Base-by-base conservation (phyloP, 2,113 vertebrate genomes). In the Hypocryptadius cinnamomeus region DNA sequence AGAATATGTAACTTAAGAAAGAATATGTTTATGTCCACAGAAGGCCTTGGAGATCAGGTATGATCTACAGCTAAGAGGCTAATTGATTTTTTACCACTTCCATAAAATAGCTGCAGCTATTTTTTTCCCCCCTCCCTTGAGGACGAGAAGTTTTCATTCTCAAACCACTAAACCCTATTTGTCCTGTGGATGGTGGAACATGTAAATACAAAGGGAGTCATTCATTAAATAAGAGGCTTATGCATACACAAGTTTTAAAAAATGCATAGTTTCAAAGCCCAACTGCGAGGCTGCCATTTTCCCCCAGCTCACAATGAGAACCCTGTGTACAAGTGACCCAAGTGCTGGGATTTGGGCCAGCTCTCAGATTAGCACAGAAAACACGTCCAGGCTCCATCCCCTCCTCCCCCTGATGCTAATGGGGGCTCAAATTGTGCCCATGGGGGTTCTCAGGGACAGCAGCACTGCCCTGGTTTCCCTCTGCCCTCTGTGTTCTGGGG, bases 211-310 rank as follows among this genome's bases (percentile, higher is more conserved):
- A 98, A 98, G 97, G 88, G 97, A 98, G 96, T 97, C 97, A 98
- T 97, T 98, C 98, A 98, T 97, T 96, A 97, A 98, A 97, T 97
- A 98, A 98, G 97, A 98, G 96, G 97, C 97, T 98, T 98, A 98
- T 98, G 97, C 97, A 97, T 97, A 97, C 97, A 98, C 97, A 96
- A 95, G 95, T 98, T 98, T 97, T 97, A 96, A 95, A 95, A 94
- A 97, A 97, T 97, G 97, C 97, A 96, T 94, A 97, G 96, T 98
- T 98, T 97, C 91, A 97, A 96, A 97, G 97, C 97, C 89, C 94
- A 96, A 91, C 96, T 79, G 96, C 95, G 95, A 95, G 95, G 92
- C 96, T 98, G 96, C 98, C 97, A 98, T 97, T 97, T 97, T 96
- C 95, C 96, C 95, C 93, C 8, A 20, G 68, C 60, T 97, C 95